These are phyloP conservation scores for Asobara japonica DNA, from an alignment of 1,140 invertebrate species.

Conservation along the genomic window DNA sequence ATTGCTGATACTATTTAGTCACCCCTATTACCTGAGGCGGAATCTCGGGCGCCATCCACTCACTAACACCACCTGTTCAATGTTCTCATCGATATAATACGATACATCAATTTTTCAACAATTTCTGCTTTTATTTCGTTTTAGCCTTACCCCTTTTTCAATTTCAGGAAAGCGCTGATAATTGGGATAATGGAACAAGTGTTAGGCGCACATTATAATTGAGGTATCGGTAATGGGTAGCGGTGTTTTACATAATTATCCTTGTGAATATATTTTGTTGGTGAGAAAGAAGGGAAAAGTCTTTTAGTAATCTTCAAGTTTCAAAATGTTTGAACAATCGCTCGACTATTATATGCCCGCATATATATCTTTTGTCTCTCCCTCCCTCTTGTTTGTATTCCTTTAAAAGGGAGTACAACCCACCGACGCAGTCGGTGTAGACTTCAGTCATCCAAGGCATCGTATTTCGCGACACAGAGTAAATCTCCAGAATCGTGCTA, in stretches of 20 bases:
- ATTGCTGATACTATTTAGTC: conserved; percentile 38
- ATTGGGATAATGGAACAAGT: neutral
- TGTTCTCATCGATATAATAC: neutral
- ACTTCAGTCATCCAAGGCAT: too few relatives aligned
- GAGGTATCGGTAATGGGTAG: neutral
- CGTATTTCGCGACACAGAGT: too few relatives aligned
- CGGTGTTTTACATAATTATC: neutral
- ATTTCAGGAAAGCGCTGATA: neutral
- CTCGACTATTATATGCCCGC: too few relatives aligned
- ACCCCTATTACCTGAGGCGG: conserved; percentile 39
- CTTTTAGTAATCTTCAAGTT: too few relatives aligned
- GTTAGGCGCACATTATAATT: neutral
- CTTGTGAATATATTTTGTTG: neutral
- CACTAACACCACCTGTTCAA: neutral
- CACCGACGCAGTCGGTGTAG: too few relatives aligned
- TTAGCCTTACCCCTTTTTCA: neutral
- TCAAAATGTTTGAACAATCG: too few relatives aligned
- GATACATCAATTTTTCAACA: neutral
- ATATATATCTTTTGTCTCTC: too few relatives aligned
- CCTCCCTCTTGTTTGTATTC: too few relatives aligned
- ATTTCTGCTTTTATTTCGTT: neutral
- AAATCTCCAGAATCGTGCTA: too few relatives aligned
- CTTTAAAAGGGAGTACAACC: too few relatives aligned
- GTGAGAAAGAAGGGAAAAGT: neutral
- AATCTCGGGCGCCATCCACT: conserved; percentile 30